Evolutionary conservation across 1,140 invertebrate species (phyloP).

Genomic region (Drosophila sturtevanti): DNA sequence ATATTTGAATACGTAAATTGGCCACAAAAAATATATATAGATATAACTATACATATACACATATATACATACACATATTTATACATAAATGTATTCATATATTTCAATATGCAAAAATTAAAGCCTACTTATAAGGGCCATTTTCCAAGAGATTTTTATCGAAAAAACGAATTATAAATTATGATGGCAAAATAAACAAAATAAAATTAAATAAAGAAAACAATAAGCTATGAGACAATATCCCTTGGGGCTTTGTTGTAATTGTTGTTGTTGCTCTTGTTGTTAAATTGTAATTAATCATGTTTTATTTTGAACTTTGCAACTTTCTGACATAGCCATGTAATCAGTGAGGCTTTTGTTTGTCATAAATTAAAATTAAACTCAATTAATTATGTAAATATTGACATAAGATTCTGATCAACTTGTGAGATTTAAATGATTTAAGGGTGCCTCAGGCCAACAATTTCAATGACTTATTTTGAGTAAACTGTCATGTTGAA

Average conservation of each 20-base stretch:
- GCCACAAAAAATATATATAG: slow-evolving; percentile 10
- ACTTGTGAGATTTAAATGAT: neutral
- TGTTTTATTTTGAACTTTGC: slow-evolving; percentile 45
- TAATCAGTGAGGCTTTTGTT: slow-evolving; percentile 58
- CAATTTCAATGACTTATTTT: neutral
- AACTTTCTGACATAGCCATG: slow-evolving; percentile 5
- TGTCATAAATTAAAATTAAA: slow-evolving; percentile 76
- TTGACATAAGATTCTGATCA: slow-evolving; percentile 42
- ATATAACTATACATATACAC: slow-evolving; percentile 15
- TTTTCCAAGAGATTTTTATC: neutral
- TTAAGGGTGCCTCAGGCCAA: neutral
- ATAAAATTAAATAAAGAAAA: slow-evolving; percentile 15
- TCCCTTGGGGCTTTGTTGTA: slow-evolving; percentile 10
- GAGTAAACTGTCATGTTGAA: slow-evolving; percentile 33
- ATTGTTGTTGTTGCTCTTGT: neutral
- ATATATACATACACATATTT: slow-evolving; percentile 2
- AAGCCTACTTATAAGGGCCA: slow-evolving; percentile 11
- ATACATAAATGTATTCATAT: slow-evolving; percentile 20
- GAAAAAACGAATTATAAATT: neutral
- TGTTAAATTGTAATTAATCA: slow-evolving; percentile 75
- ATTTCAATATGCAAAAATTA: slow-evolving; percentile 15
- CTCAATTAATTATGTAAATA: slow-evolving; percentile 78
- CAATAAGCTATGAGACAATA: slow-evolving; percentile 32
- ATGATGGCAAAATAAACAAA: neutral
- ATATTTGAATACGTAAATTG: slow-evolving; percentile 51